Percentiles rank a stretch among this genome's conserved stretches.
phyloP scores from a whole-genome alignment of 2,797 vertebrate genomes.

The Thunnus albacares region DNA sequence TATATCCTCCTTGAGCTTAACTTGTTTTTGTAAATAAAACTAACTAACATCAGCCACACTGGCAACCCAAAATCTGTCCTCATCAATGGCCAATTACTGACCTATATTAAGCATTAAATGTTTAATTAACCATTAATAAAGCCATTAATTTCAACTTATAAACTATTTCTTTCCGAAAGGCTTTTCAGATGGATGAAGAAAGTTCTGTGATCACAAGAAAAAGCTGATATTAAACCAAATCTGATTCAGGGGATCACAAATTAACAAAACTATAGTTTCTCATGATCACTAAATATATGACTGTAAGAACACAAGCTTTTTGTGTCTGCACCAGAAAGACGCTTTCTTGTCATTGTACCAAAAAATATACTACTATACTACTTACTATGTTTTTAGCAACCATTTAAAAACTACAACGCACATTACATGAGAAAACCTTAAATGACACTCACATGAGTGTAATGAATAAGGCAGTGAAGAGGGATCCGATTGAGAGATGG shows the following conservation, averaged over 20 bases:
- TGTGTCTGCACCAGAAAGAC: no score
- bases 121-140: neutral
- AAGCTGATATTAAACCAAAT: no score
- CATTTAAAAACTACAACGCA: neutral
- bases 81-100: neutral
- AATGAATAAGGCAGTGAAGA: constrained; percentile 7
- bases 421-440: neutral
- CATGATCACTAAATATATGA: no score
- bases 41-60: neutral
- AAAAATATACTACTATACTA: no score
- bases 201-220: no score
- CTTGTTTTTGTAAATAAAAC: neutral
- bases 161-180: no score
- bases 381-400: neutral
- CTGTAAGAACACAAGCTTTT: no score
- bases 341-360: no score
- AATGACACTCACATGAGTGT: neutral
- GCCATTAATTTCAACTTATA: neutral
- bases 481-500: constrained; percentile 22
- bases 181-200: neutral
- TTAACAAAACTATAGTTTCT: no score
- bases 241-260: no score
- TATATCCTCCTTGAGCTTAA: neutral
- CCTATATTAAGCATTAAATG: neutral
- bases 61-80: neutral